Evolutionary conservation across 2,113 vertebrate genomes (phyloP).

Genomic region (Acinonyx jubatus): DNA sequence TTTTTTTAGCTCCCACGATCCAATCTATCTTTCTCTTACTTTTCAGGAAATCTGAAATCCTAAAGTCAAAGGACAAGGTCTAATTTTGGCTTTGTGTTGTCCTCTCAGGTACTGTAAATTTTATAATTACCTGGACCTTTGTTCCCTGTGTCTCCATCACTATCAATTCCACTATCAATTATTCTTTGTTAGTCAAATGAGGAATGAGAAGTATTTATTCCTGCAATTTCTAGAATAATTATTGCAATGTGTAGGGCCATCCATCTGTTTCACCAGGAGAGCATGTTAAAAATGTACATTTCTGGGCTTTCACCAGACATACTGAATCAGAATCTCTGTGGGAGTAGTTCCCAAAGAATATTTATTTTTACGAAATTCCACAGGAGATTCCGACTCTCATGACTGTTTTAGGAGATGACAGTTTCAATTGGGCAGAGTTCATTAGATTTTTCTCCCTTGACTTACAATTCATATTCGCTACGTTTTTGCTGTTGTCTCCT

Average conservation of each 20-base stretch:
- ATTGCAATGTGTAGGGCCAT: background rate
- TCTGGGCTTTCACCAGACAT: background rate
- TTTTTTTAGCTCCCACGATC: background rate
- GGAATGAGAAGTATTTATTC: background rate
- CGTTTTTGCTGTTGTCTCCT: background rate
- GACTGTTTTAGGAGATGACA: background rate
- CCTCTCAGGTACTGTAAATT: background rate
- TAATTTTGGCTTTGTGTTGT: background rate
- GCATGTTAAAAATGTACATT: background rate
- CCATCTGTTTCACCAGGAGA: background rate
- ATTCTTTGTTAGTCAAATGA: background rate
- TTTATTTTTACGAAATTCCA: constrained; percentile 23
- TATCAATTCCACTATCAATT: background rate
- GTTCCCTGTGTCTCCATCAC: background rate
- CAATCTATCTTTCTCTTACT: background rate
- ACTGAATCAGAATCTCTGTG: constrained; percentile 41
- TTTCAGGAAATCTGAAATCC: background rate
- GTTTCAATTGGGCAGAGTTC: background rate
- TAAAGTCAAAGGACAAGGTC: background rate
- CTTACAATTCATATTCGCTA: background rate
- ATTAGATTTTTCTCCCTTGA: background rate
- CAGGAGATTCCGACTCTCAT: background rate
- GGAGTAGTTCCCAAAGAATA: background rate
- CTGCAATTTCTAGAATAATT: background rate
- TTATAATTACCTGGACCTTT: background rate